phyloP scores from a whole-genome alignment of 1,140 invertebrate species.

The Caenorhabditis remanei region DNA sequence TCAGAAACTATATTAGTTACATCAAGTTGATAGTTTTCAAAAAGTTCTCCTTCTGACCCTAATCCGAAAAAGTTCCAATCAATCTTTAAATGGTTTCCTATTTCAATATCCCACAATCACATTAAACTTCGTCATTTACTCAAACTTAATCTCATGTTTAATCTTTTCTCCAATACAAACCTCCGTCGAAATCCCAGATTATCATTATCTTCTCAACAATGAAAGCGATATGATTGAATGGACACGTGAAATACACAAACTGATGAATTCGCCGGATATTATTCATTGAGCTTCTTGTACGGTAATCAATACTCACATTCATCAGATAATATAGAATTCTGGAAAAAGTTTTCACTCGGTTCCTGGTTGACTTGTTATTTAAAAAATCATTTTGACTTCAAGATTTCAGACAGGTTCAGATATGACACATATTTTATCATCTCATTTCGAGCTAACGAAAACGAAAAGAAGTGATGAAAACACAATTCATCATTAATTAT shows the following conservation, averaged over 20 bases:
- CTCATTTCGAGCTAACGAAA: not conserved
- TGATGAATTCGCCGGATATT: slow-evolving; percentile 11
- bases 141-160: not conserved
- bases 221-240: slow-evolving; percentile 13
- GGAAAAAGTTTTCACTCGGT: not conserved
- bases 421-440: no score
- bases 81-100: no score
- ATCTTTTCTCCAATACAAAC: not conserved
- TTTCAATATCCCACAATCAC: no score
- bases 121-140: no score
- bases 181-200: slow-evolving; percentile 19
- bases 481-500: not conserved
- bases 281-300: slow-evolving; percentile 3
- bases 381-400: no score
- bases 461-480: not conserved
- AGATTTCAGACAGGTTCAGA: no score
- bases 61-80: no score
- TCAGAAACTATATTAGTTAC: not conserved
- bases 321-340: not conserved
- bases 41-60: no score
- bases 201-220: slow-evolving; percentile 36
- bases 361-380: not conserved
- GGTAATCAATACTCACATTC: slow-evolving; percentile 11
- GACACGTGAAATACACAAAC: slow-evolving; percentile 3
- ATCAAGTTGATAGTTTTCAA: no score